Evolutionary conservation across 2,888 invertebrate species (phyloP).

Genomic region (Drosophila austrosaltans): DNA sequence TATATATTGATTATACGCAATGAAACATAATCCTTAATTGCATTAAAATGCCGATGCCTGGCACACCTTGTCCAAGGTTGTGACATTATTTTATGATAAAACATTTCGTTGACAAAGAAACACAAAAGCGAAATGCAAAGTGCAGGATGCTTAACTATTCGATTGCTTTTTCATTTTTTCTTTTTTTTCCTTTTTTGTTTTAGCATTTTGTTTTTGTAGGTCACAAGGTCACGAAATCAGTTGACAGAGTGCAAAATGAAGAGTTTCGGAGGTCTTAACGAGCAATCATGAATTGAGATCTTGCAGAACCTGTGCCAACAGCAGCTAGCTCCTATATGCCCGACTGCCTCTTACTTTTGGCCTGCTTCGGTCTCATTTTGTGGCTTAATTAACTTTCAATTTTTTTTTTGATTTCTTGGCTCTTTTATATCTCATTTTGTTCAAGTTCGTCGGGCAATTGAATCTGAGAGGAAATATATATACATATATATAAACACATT

Average conservation of each 20-base stretch:
- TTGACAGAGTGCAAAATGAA: constrained; percentile 27
- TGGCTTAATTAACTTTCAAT: constrained; percentile 51
- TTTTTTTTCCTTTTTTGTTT: constrained; percentile 36
- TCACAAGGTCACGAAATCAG: constrained; percentile 58
- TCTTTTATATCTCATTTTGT: not conserved
- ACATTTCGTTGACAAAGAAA: constrained; percentile 17
- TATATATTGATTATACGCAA: constrained; percentile 1
- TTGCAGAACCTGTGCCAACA: constrained; percentile 46
- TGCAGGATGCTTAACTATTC: constrained; percentile 33
- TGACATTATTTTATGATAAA: constrained; percentile 20
- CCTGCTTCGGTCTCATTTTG: constrained; percentile 33
- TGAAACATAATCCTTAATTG: constrained; percentile 51
- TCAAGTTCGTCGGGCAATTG: constrained; percentile 7
- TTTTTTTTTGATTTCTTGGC: constrained; percentile 34
- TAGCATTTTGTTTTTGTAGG: constrained; percentile 53
- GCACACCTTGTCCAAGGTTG: constrained; percentile 11
- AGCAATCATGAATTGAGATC: constrained; percentile 17
- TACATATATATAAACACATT: not conserved
- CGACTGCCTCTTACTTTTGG: constrained; percentile 52
- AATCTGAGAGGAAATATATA: constrained; percentile 7
- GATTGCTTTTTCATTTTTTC: not conserved
- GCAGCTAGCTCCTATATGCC: constrained; percentile 31
- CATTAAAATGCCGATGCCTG: constrained; percentile 17
- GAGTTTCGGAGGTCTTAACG: constrained; percentile 19
- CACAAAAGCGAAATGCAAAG: constrained; percentile 31